Percentiles rank a stretch among this genome's conserved stretches.
These are phyloP conservation scores for Lasioglossum calceatum DNA, from an alignment of 2,888 invertebrate species.

Conservation along the genomic window DNA sequence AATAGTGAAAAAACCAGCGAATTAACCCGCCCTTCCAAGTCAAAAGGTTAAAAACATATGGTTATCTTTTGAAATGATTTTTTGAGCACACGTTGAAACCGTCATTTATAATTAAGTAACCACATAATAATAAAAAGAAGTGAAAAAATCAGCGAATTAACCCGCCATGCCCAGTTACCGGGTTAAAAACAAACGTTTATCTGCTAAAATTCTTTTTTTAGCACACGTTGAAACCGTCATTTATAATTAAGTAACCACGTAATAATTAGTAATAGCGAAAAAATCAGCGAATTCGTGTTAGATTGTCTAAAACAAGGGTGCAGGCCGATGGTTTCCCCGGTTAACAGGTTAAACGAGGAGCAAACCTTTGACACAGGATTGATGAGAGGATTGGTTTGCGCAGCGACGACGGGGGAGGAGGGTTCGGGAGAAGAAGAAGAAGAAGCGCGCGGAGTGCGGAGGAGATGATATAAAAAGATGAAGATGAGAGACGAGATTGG, in stretches of 20 bases:
- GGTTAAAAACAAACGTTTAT: neutral
- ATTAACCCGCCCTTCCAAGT: too few relatives aligned
- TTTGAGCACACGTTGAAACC: too few relatives aligned
- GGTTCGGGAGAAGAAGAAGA: neutral
- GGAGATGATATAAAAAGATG: conserved; percentile 62
- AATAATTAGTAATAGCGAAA: neutral
- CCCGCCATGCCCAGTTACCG: too few relatives aligned
- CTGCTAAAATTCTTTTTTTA: too few relatives aligned
- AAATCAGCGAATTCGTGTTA: neutral
- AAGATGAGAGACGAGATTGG: conserved; percentile 64
- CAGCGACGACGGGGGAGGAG: neutral
- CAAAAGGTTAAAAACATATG: too few relatives aligned
- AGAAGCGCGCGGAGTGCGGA: conserved; percentile 33
- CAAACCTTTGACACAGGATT: neutral
- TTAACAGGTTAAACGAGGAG: neutral
- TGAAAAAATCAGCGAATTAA: too few relatives aligned
- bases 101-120: too few relatives aligned
- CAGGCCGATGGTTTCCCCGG: neutral
- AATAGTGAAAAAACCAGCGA: too few relatives aligned
- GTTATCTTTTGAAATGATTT: too few relatives aligned
- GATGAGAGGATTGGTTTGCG: conserved; percentile 8
- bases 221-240: neutral
- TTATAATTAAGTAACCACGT: neutral
- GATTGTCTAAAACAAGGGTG: neutral
- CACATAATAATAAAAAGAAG: too few relatives aligned